Evolutionary conservation across 2,888 invertebrate genomes (phyloP).

Genomic region (Eristalinus sepulchralis): DNA sequence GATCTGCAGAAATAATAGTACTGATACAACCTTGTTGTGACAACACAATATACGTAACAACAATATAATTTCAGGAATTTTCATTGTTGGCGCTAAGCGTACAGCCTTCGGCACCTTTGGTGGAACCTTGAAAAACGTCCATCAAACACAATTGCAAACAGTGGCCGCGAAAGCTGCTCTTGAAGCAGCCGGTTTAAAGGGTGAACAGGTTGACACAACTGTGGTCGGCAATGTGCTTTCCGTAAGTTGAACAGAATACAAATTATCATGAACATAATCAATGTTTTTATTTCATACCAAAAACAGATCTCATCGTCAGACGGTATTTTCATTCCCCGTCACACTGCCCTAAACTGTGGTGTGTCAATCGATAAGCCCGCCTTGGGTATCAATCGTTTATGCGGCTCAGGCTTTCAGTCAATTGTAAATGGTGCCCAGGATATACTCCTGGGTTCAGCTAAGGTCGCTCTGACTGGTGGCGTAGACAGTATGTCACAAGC

Average conservation of each 20-base stretch:
- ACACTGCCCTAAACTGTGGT: slow-evolving; percentile 91
- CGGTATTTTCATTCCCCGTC: slow-evolving; percentile 92
- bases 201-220: slow-evolving; percentile 93
- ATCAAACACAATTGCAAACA: slow-evolving; percentile 90
- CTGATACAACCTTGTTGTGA: too few relatives aligned
- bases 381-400: slow-evolving; percentile 94
- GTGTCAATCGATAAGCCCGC: slow-evolving; percentile 93
- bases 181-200: slow-evolving; percentile 89
- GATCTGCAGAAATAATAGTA: too few relatives aligned
- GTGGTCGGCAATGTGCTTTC: slow-evolving; percentile 94
- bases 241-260: slow-evolving; percentile 82
- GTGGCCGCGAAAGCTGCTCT: slow-evolving; percentile 90
- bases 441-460: slow-evolving; percentile 91
- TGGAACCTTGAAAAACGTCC: slow-evolving; percentile 88
- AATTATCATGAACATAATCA: background rate
- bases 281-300: background rate
- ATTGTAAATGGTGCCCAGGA: slow-evolving; percentile 96
- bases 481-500: slow-evolving; percentile 97
- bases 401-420: slow-evolving; percentile 98
- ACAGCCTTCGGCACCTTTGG: slow-evolving; percentile 99
- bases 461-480: slow-evolving; percentile 94
- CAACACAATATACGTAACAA: background rate
- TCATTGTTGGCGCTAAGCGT: slow-evolving; percentile 96
- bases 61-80: slow-evolving; percentile 85
- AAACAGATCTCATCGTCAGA: slow-evolving; percentile 88